These are phyloP conservation scores for Muscicapa striata DNA, from an alignment of 2,797 vertebrate species.

Conservation along the genomic window DNA sequence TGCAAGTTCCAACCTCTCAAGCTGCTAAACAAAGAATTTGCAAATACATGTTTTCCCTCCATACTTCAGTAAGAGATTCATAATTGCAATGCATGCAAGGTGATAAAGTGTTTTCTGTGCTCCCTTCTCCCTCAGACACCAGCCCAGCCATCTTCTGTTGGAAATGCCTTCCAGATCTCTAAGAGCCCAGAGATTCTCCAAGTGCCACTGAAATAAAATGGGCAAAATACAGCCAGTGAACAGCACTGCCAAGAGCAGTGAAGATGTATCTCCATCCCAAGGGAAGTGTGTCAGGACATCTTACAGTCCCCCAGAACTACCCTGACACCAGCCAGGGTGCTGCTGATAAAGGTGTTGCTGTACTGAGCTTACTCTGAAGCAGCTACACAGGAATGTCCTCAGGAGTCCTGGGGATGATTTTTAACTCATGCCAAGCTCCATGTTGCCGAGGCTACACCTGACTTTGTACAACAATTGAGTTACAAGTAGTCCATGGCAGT, in stretches of 20 bases:
- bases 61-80: neutral
- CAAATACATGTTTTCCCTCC: neutral
- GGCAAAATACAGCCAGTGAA: neutral
- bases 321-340: neutral
- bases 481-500: neutral
- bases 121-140: neutral
- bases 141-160: neutral
- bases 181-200: neutral
- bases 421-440: neutral
- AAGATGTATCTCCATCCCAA: neutral
- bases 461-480: neutral
- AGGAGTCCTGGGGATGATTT: neutral
- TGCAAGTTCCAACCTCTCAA: neutral
- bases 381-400: neutral
- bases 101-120: neutral
- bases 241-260: neutral
- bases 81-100: neutral
- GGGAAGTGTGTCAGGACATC: neutral
- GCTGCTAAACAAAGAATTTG: neutral
- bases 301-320: neutral
- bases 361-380: neutral
- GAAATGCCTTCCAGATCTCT: neutral
- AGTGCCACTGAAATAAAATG: neutral
- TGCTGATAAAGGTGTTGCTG: neutral
- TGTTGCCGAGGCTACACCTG: neutral